Conservation (phyloP, 2,113 vertebrate genomes). For the Psilopogon haemacephalus region DNA sequence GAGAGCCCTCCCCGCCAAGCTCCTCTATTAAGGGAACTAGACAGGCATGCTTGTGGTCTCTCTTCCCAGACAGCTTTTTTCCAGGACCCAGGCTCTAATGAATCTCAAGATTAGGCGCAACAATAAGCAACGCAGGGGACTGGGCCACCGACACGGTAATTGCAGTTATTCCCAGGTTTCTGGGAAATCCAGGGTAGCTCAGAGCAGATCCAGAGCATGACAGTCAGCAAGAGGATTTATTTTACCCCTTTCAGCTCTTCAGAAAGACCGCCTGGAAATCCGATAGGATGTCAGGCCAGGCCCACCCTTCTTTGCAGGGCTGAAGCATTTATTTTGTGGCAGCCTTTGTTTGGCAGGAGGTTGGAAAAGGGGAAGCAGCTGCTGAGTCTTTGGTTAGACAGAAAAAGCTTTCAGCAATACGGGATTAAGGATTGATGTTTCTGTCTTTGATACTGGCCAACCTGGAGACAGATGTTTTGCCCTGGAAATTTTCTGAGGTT, state of each 20-base stretch:
- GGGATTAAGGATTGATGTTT: not conserved
- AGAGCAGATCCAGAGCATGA: not conserved
- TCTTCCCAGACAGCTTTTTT: slow-evolving; percentile 33
- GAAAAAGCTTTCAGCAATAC: not conserved
- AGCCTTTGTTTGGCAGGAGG: slow-evolving; percentile 13
- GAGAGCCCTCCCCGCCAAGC: not conserved
- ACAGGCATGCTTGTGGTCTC: slow-evolving; percentile 33
- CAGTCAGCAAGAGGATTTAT: not conserved
- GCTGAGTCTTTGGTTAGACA: not conserved
- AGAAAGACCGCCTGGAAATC: slow-evolving; percentile 42
- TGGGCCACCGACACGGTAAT: not conserved
- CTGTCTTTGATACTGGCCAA: not conserved
- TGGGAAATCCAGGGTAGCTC: not conserved
- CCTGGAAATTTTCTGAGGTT: not conserved
- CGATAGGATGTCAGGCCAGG: not conserved
- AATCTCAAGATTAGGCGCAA: slow-evolving; percentile 31
- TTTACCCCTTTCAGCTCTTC: slow-evolving; percentile 23
- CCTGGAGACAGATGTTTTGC: not conserved
- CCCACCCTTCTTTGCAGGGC: not conserved
- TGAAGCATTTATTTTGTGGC: not conserved
- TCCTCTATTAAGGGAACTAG: not conserved
- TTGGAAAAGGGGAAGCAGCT: slow-evolving; percentile 34
- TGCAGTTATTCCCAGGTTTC: slow-evolving; percentile 16
- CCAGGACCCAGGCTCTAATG: slow-evolving; percentile 1
- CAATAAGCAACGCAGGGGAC: not conserved